Evolutionary conservation across 2,113 vertebrate genomes (phyloP), one percentile per base, ranked within the genome.

Genomic region (Urocitellus parryii): DNA sequence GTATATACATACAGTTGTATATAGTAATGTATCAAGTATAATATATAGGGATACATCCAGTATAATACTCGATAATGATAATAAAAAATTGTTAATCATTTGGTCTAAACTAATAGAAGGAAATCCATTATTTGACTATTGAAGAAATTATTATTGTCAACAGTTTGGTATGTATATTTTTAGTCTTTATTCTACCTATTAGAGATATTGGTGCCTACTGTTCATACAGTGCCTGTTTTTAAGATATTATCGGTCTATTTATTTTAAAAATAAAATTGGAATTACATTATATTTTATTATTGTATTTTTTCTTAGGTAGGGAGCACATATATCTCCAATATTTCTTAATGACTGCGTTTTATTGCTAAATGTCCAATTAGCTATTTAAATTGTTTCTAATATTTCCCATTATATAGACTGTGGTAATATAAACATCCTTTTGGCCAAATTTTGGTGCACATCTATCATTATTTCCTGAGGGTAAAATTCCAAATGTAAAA

Each of bases 201-300:
- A 42, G 42, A 42, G 42, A 42, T 42, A 42, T 42, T 42, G 42
- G 42, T 42, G 42, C 42, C 42, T 42, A 42, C 42, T 42, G 42
- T 42, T 42, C 42, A 42, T 42, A 42, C 5, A 5, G 42, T 42
- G 42, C 42, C 42, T 42, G 42, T 42, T 42, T 5, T 42, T 42
- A 42, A 77, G 48, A 88, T 84, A 39, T n/a, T 79, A 65, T 61
- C n/a, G 27, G 74, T 70, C 4, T 84, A 8, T 11, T 67, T 22
- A 89, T 63, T 73, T 95, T 16, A 58, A 39, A 89, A 90, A 87
- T 73, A 90, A 90, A 78, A 48, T 72, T 53, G 24, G 37, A 27
- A 87, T 95, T 34, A 67, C 9, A 67, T 45, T 65, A 58, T 70
- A 78, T 39, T 74, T 39, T 73, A 4, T 77, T 29, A 5, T 29